Percentiles rank a stretch among this genome's conserved stretches.
Conservation (phyloP, 2,888 invertebrate species). For the Steinernema carpocapsae region DNA sequence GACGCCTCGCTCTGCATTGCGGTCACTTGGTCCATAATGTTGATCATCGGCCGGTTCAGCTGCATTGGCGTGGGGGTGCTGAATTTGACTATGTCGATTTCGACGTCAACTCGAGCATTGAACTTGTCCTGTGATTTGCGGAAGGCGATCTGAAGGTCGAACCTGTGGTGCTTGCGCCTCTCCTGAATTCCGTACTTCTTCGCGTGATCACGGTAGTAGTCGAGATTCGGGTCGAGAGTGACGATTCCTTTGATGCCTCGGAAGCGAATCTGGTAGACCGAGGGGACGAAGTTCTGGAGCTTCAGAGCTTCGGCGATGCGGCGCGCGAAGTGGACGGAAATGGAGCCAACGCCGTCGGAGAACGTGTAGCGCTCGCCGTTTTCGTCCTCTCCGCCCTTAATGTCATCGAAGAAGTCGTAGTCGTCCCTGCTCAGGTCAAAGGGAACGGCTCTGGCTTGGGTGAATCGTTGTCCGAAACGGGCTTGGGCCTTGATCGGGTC, state of each 20-base stretch:
- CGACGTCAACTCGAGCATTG: background rate
- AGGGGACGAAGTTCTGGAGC: background rate
- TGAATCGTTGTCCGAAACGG: constrained; percentile 65
- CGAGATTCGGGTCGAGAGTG: constrained; percentile 28
- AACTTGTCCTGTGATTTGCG: constrained; percentile 42
- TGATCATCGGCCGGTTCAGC: constrained; percentile 69
- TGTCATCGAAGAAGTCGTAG: background rate
- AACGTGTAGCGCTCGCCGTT: constrained; percentile 38
- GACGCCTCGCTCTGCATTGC: constrained; percentile 21
- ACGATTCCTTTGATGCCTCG: constrained; percentile 37
- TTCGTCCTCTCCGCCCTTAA: background rate
- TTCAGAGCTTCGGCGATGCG: constrained; percentile 26
- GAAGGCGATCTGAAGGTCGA: constrained; percentile 28
- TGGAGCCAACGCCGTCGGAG: constrained; percentile 46
- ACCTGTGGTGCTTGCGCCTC: constrained; percentile 9
- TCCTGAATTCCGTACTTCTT: constrained; percentile 11
- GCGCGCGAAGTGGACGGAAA: background rate
- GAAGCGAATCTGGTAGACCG: constrained; percentile 35
- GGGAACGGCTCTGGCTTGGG: constrained; percentile 42
- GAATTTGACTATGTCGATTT: constrained; percentile 64
- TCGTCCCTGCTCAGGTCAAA: background rate
- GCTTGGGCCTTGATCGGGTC: constrained; percentile 60
- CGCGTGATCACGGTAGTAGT: constrained; percentile 2
- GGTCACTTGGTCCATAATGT: constrained; percentile 67
- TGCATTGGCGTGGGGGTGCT: constrained; percentile 61